phyloP scores from a whole-genome alignment of 2,113 vertebrate species.

The Rhombomys opimus region DNA sequence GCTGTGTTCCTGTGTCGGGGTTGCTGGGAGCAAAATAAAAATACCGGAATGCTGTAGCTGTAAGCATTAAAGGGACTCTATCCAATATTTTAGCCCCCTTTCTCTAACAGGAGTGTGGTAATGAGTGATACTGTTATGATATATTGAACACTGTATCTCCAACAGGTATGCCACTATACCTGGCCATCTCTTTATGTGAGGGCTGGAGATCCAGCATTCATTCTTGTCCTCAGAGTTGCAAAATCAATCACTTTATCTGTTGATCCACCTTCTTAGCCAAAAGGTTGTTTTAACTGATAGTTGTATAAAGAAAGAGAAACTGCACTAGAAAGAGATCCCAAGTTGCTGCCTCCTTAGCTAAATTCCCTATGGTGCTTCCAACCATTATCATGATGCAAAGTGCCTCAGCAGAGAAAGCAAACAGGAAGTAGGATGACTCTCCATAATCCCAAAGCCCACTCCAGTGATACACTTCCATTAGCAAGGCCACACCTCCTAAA shows the following conservation, averaged over 20 bases:
- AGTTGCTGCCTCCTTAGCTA: not conserved
- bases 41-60: rapidly evolving
- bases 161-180: not conserved
- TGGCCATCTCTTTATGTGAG: no score
- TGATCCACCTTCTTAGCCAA: not conserved
- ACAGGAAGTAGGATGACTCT: not conserved
- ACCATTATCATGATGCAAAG: not conserved
- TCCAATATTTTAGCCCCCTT: not conserved
- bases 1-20: rapidly evolving
- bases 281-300: not conserved
- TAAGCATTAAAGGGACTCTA: not conserved
- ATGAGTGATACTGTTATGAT: no score
- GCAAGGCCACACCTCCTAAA: not conserved
- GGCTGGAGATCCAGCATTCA: not conserved
- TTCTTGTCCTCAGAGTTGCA: not conserved
- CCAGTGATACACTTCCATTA: not conserved
- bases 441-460: not conserved
- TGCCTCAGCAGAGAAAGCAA: not conserved
- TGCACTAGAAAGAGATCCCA: not conserved
- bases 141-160: not conserved
- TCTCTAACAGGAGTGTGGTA: not conserved
- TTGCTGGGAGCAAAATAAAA: not conserved
- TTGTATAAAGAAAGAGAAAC: not conserved
- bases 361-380: not conserved
- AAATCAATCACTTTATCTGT: no score